Conservation (phyloP, 2,888 invertebrate genomes). For the Drosophila pseudotalamancana region DNA sequence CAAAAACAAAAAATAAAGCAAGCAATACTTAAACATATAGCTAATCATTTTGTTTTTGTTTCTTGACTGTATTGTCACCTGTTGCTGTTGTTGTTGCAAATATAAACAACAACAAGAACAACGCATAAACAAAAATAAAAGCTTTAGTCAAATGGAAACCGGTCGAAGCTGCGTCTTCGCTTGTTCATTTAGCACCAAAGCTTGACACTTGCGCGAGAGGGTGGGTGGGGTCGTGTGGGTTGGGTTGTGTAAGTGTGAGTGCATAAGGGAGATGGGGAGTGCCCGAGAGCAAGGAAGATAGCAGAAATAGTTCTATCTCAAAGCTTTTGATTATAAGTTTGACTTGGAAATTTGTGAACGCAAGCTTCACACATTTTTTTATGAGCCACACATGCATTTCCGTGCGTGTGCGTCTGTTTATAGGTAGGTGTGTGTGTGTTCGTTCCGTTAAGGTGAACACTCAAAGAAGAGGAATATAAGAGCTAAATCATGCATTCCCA, state of each 20-base stretch:
- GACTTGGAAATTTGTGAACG: conserved; percentile 20
- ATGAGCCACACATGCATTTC: conserved; percentile 36
- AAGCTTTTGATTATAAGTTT: conserved; percentile 31
- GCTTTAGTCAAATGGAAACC: conserved; percentile 64
- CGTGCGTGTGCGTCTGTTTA: not conserved
- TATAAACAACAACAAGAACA: conserved; percentile 8
- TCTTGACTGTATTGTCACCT: conserved; percentile 46
- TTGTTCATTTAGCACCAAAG: conserved; percentile 49
- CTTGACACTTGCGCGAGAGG: conserved; percentile 2
- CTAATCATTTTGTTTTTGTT: conserved; percentile 32
- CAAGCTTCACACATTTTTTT: conserved; percentile 12
- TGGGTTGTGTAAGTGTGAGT: not conserved
- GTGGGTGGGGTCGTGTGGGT: conserved; percentile 9
- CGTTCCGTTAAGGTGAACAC: conserved; percentile 8
- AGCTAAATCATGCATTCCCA: conserved; percentile 11
- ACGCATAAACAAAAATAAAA: conserved; percentile 26
- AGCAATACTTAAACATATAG: conserved; percentile 38
- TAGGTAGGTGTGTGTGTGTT: not conserved
- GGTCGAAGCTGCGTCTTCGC: conserved; percentile 67
- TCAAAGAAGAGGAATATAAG: conserved; percentile 26
- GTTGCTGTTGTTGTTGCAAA: conserved; percentile 46
- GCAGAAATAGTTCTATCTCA: conserved; percentile 1
- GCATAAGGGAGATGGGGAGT: not conserved
- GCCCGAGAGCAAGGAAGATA: conserved; percentile 1
- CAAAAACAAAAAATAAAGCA: conserved; percentile 24